phyloP scores from a whole-genome alignment of 2,797 vertebrate species.

The Simalia tracyae region DNA sequence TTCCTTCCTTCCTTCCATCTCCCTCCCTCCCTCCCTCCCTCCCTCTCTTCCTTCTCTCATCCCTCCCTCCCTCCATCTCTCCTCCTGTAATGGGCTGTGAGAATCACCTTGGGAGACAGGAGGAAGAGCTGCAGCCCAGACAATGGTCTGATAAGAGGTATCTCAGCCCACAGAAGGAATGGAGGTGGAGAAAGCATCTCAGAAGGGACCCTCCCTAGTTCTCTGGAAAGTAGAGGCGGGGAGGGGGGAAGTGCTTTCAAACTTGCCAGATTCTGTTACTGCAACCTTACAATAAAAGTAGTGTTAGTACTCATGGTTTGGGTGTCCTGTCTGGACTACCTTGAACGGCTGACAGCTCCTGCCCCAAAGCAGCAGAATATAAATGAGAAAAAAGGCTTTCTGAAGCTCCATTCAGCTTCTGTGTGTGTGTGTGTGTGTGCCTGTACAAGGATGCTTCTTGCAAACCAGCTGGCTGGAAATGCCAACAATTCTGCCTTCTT shows the following conservation, averaged over 20 bases:
- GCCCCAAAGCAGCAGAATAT: background rate
- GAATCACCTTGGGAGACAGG: background rate
- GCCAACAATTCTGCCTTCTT: no score
- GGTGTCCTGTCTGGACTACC: background rate
- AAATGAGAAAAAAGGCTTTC: background rate
- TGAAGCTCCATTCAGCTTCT: background rate
- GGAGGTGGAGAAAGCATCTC: background rate
- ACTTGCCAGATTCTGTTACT: background rate
- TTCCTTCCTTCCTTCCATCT: no score
- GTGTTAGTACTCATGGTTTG: background rate
- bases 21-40: background rate
- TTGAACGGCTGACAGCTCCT: background rate
- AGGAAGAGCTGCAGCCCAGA: background rate
- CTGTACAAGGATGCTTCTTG: background rate
- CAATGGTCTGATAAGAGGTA: background rate
- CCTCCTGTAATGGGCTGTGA: background rate
- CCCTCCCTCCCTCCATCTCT: background rate
- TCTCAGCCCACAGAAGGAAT: background rate
- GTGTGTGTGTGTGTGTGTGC: no score
- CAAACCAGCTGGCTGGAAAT: background rate
- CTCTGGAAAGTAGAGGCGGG: background rate
- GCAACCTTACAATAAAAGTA: background rate
- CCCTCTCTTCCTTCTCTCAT: background rate
- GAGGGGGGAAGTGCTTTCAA: background rate
- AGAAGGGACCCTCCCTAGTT: background rate